Evolutionary conservation across 2,113 vertebrate genomes (phyloP).

Genomic region (Nothobranchius kuhntae): DNA sequence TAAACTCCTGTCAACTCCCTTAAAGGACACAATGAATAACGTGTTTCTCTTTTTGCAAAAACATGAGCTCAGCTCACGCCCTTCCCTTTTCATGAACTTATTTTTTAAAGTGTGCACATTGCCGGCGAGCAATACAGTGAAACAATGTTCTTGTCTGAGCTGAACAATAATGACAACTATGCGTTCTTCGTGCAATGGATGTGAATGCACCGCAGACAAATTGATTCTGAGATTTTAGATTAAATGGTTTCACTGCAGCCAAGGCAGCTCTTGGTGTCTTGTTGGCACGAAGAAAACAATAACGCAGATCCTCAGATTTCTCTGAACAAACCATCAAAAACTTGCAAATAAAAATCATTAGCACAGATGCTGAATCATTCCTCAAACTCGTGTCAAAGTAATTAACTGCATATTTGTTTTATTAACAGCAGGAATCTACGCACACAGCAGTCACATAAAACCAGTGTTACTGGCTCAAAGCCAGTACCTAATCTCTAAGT

Average conservation of each 20-base stretch:
- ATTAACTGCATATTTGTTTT: conserved; percentile 1
- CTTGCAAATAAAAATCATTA: not conserved
- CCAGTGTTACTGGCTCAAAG: too few relatives aligned
- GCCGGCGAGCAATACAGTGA: not conserved
- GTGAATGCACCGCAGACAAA: not conserved
- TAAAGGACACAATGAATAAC: not conserved
- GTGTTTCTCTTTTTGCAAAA: not conserved
- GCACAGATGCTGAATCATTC: not conserved
- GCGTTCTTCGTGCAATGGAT: not conserved
- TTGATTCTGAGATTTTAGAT: conserved; percentile 6
- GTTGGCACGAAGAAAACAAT: conserved; percentile 17
- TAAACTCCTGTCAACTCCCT: too few relatives aligned
- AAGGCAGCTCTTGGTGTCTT: not conserved
- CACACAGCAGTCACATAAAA: too few relatives aligned
- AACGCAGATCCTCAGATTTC: conserved; percentile 5
- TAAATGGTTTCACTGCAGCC: not conserved
- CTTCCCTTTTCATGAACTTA: conserved; percentile 1
- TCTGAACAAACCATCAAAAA: conserved; percentile 2
- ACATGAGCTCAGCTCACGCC: conserved; percentile 19
- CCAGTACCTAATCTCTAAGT: too few relatives aligned
- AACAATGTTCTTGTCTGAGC: not conserved
- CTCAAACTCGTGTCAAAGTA: conserved; percentile 1
- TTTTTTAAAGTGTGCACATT: conserved; percentile 1
- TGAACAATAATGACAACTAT: not conserved
- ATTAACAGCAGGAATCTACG: not conserved